Conservation (phyloP, 2,888 invertebrate genomes). For the Ennomos quercinarius region DNA sequence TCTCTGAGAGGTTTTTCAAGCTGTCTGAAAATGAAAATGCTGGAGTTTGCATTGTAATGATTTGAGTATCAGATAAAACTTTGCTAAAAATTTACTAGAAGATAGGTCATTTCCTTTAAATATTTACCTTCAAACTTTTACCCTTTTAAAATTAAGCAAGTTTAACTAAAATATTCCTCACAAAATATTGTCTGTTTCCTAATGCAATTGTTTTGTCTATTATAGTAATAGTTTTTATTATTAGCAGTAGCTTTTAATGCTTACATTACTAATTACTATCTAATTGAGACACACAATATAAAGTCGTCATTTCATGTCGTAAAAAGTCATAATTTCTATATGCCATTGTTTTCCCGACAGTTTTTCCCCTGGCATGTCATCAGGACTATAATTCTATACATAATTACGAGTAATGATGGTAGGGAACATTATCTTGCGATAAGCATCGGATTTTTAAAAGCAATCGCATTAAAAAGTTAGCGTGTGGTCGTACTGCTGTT, state of each 20-base stretch:
- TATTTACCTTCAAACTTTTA: too few species aligned
- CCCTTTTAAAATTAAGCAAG: too few species aligned
- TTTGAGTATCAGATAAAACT: too few species aligned
- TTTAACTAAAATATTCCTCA: too few species aligned
- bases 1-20: too few species aligned
- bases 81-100: too few species aligned
- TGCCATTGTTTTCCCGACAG: constrained; percentile 46
- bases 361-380: constrained; percentile 50
- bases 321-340: constrained; percentile 49
- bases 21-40: too few species aligned
- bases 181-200: too few species aligned
- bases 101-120: too few species aligned
- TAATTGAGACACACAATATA: constrained; percentile 39
- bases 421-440: constrained; percentile 64
- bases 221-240: too few species aligned
- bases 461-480: constrained; percentile 38
- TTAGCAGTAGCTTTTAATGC: background rate
- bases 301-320: constrained; percentile 46
- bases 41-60: too few species aligned
- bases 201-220: too few species aligned
- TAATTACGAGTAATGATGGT: constrained; percentile 65
- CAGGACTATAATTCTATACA: constrained; percentile 53
- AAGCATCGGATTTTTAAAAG: constrained; percentile 62
- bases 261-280: constrained; percentile 21
- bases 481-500: constrained; percentile 15